Base-by-base conservation (phyloP, 2,113 vertebrate species). In the Hiodon tergisus region DNA sequence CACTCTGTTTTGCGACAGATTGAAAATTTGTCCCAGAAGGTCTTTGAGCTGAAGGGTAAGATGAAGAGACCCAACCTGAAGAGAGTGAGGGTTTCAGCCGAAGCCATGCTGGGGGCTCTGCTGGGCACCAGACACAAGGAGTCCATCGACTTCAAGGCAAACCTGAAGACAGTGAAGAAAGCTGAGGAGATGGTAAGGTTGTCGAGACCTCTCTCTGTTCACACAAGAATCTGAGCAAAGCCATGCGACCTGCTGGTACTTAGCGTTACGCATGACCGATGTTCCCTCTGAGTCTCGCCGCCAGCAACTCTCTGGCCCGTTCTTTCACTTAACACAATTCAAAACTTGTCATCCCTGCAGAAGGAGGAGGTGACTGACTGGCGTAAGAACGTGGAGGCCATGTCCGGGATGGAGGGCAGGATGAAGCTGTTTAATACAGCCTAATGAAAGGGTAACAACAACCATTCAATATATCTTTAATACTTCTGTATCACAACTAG, bases 41-140 rank as follows among this genome's bases (percentile, higher is more conserved):
- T 93, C 76, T 84, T 75, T 78, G 90, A 93, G 73, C 63, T 93
- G 75, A 91, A 90, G 82, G 92, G 83, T 47, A 84, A 84, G 72
- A 83, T 84, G 78, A 84, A 84, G 76, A 76, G 83, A 10, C 83
- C 83, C 11, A 75, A 69, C 17, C 69, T 84, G 67, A 73, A 72
- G 16, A 75, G 81, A 73, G 81, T 84, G 3, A 78, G 79, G 52
- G 79, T 83, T 4, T 84, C 83, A 2, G 83, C 83, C 46, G 83
- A 84, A 8, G 83, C 81, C 63, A 81, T 84, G 83, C 75, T 85
- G 76, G 79, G 82, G 6, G 78, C 82, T 47, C 67, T 85, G 4
- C 73, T 80, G 67, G 83, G 82, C n/a, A 78, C 80, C 55, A 81
- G 77, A 61, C 75, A 76, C 55, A 85, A 80, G 60, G 82, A 80